A percentile compares a stretch with the other conserved stretches of the same genome.
phyloP scores from a whole-genome alignment of 2,797 vertebrate genomes.

The Hydrophis major region DNA sequence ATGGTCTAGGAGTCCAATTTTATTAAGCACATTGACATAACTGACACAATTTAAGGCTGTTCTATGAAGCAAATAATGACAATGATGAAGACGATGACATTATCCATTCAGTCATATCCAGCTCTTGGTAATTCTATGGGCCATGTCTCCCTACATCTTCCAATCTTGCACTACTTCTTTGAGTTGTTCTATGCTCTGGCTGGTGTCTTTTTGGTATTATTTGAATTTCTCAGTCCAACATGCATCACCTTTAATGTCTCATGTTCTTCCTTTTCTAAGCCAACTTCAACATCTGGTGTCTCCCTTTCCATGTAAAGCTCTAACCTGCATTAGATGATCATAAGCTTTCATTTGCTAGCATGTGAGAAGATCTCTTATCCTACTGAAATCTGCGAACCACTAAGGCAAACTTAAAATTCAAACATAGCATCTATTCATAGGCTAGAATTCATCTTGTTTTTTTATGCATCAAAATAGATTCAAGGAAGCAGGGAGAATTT shows the following conservation, averaged over 20 bases:
- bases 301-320: background rate
- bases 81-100: background rate
- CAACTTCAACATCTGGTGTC: background rate
- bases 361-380: background rate
- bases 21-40: background rate
- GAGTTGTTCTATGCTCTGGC: background rate
- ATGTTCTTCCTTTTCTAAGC: background rate
- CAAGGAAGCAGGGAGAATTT: slow-evolving; percentile 19
- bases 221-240: background rate
- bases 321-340: background rate
- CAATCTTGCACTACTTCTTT: background rate
- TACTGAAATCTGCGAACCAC: background rate
- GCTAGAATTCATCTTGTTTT: background rate
- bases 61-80: background rate
- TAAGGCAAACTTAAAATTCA: background rate
- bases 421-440: background rate
- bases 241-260: background rate
- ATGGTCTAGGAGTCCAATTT: background rate
- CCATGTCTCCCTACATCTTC: background rate
- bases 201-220: background rate
- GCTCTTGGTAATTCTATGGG: background rate
- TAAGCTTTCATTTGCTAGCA: background rate
- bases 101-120: background rate
- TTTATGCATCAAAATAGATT: background rate
- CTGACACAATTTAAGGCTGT: background rate